phyloP scores from a whole-genome alignment of 1,140 invertebrate genomes.

The Elymnias hypermnestra region DNA sequence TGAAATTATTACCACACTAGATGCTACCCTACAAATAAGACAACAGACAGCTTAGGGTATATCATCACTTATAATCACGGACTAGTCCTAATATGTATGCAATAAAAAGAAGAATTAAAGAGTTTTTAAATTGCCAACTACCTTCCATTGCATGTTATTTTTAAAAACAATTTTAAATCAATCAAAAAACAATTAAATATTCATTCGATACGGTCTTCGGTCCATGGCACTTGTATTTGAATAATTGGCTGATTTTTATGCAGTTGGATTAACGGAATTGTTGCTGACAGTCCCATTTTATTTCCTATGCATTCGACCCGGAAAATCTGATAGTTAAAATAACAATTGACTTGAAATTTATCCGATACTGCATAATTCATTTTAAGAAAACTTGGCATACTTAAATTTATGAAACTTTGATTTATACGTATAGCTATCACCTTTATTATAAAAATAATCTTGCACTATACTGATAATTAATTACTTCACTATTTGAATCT shows the following conservation, averaged over 20 bases:
- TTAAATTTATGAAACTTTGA: neutral
- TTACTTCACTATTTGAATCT: no score
- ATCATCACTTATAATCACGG: no score
- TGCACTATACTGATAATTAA: no score
- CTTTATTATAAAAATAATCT: no score
- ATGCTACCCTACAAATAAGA: no score
- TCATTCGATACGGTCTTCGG: conserved; percentile 62
- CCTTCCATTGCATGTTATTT: neutral
- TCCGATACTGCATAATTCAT: neutral
- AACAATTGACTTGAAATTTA: conserved; percentile 7
- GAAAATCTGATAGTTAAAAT: conserved; percentile 6
- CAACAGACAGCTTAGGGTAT: no score
- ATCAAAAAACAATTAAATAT: conserved; percentile 63
- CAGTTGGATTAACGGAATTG: conserved; percentile 69
- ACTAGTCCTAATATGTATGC: no score
- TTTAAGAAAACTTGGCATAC: neutral
- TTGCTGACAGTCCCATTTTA: conserved; percentile 52
- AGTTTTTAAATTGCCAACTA: no score
- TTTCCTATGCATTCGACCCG: conserved; percentile 26
- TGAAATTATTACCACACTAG: no score
- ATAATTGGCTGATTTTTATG: conserved; percentile 75
- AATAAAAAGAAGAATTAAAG: no score
- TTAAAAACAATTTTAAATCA: conserved; percentile 28
- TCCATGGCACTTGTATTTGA: conserved; percentile 60
- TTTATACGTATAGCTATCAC: no score